Conservation (phyloP, 2,797 vertebrate species). For the Martes flavigula region DNA sequence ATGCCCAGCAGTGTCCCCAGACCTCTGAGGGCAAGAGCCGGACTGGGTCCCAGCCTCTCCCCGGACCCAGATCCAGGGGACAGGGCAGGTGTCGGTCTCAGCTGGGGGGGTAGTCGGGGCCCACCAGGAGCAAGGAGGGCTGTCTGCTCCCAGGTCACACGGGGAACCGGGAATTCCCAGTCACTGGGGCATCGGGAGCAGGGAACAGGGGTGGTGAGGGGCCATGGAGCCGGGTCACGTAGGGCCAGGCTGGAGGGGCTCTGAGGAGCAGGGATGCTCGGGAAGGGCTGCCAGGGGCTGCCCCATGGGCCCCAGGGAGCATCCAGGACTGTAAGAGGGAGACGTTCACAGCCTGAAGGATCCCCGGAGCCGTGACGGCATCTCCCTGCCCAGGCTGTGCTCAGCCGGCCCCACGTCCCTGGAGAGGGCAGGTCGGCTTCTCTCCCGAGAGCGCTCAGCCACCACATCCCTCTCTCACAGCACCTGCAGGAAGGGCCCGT, state of each 20-base stretch:
- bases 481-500: not conserved
- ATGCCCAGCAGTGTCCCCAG: fast-evolving
- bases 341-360: not conserved
- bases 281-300: not conserved
- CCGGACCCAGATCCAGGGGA: not conserved
- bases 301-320: not conserved
- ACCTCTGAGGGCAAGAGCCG: not conserved
- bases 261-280: not conserved
- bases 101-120: fast-evolving
- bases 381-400: not conserved
- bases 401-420: not conserved
- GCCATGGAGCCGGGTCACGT: not conserved
- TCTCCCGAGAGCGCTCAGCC: not conserved
- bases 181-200: not conserved
- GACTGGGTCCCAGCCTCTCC: not conserved
- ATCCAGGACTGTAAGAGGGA: not conserved
- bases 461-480: not conserved
- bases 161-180: not conserved
- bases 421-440: not conserved
- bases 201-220: not conserved
- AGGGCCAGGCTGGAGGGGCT: not conserved
- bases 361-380: not conserved
- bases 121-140: not conserved
- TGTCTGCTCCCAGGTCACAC: not conserved
- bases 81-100: fast-evolving